Base-by-base conservation (phyloP, 2,888 invertebrate species). In the Tachina grossa region DNA sequence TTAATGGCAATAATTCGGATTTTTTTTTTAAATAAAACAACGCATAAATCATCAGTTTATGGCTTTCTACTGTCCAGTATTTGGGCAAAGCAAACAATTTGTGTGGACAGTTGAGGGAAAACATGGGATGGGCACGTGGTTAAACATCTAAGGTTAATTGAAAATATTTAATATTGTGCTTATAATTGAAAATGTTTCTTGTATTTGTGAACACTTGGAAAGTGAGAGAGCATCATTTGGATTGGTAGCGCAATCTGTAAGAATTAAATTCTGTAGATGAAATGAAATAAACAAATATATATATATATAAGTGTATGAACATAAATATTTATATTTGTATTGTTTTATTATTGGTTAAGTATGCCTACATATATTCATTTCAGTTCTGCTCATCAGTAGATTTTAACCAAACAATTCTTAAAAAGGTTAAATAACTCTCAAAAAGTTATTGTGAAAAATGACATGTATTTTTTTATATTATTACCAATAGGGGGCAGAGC, bases 11-110 rank as follows among this genome's bases (percentile, higher is more conserved):
- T 91, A 91, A 91, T 91, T 89, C 87, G 72, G 71, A 45, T 89
- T 88, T 89, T 89, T 90, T 92, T 88, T 88, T 89, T 31, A 3
- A 88, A 88, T 89, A 90, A 92, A 92, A 92, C 90, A 91, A 89
- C 89, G 89, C 92, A 91, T 91, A 91, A 91, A 91, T 91, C 91
- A 92, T 74, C 77, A 87, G 87, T 88, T 91, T 91, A 91, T 90
- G 83, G 65, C 78, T 69, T 88, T 87, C 61, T 81, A 72, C 61
- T 63, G 77, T 43, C 45, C 55, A 71, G 55, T 76, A 53, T 55
- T 77, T 81, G 69, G 77, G 65, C 55, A 86, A 68, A 75, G 74
- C 71, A 39, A 72, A 84, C 84, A 79, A 87, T 88, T 87, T 87
- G 87, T 87, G 79, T 85, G 83, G 87, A 84, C 84, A 87, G 57